Conservation (phyloP, 2,797 vertebrate genomes). For the Peromyscus aztecus region DNA sequence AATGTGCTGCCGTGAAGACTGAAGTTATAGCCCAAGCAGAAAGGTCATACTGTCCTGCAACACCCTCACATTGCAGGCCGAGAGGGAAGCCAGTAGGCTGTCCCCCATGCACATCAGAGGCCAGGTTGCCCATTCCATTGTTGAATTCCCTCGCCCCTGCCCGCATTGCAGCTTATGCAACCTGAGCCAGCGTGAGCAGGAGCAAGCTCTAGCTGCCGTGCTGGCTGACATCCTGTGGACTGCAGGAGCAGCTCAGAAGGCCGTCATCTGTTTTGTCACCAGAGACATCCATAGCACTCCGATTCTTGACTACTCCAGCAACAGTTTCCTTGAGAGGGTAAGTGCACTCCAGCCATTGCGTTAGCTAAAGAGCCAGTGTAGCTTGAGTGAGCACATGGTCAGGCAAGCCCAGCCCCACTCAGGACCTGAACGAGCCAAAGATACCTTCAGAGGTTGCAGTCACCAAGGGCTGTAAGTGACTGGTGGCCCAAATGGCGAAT, state of each 20-base stretch:
- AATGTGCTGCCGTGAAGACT: neutral
- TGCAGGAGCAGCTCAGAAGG: constrained; percentile 88
- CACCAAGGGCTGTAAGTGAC: neutral
- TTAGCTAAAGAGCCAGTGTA: neutral
- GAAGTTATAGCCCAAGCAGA: neutral
- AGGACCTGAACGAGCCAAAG: neutral
- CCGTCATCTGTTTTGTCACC: constrained; percentile 88
- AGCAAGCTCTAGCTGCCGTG: constrained; percentile 84
- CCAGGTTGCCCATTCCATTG: neutral
- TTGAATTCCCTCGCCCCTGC: neutral
- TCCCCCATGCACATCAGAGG: neutral
- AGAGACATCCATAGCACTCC: constrained; percentile 80
- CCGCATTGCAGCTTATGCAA: constrained; percentile 84
- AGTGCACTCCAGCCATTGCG: constrained; percentile 63
- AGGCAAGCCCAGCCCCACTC: rapidly evolving
- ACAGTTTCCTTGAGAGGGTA: constrained; percentile 91
- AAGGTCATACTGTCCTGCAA: neutral
- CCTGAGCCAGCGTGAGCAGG: constrained; percentile 87
- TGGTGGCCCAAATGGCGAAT: neutral
- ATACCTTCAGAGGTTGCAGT: neutral
- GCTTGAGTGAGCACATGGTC: neutral
- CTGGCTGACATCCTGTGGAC: constrained; percentile 92
- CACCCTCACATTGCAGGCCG: neutral
- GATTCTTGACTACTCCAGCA: constrained; percentile 85
- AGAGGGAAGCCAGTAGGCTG: neutral